These are phyloP conservation scores for Globicephala melas DNA, from an alignment of 2,113 vertebrate genomes.

Conservation along the genomic window DNA sequence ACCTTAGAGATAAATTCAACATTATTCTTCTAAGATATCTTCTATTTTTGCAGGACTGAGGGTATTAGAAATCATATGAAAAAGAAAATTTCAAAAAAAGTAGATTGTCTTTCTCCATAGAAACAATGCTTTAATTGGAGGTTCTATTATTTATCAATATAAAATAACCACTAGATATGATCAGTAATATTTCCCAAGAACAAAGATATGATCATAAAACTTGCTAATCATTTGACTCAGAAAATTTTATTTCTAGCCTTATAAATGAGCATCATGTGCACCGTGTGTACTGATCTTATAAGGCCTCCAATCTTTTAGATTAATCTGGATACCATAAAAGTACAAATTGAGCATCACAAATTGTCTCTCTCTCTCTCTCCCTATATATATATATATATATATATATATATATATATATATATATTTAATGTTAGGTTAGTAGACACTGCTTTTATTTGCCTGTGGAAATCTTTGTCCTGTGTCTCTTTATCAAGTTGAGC, in stretches of 20 bases:
- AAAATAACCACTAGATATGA: neutral
- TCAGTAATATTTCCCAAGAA: conserved; percentile 9
- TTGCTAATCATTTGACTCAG: neutral
- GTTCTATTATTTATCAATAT: neutral
- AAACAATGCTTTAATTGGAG: neutral
- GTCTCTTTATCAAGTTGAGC: neutral
- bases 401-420: neutral
- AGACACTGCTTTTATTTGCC: neutral
- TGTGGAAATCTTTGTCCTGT: neutral
- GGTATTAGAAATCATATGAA: neutral
- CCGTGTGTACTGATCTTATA: neutral
- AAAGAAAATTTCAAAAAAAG: neutral
- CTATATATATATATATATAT: too few relatives aligned
- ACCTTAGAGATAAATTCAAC: neutral
- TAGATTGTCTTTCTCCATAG: neutral
- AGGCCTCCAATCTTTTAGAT: neutral
- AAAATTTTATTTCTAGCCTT: neutral
- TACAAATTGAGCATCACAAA: neutral
- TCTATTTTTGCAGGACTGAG: neutral
- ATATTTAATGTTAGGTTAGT: neutral
- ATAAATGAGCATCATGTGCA: neutral
- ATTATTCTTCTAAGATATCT: neutral
- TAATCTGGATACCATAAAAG: neutral
- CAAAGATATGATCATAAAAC: neutral
- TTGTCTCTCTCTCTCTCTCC: neutral